Evolutionary conservation across 2,797 vertebrate species (phyloP), one percentile per base, ranked within the genome.

Genomic region (Bufotes viridis): DNA sequence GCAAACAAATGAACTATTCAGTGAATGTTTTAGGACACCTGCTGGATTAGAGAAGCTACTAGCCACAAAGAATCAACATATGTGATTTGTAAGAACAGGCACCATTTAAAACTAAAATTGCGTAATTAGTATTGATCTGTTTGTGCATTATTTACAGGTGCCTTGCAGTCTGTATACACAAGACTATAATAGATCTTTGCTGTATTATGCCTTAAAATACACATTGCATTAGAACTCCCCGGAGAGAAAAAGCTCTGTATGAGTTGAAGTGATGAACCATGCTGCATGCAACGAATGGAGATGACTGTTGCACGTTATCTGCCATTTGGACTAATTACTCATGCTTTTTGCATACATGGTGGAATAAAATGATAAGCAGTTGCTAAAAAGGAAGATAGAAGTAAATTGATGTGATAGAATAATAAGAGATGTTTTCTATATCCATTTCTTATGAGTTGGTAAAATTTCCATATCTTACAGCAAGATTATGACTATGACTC

Each of bases 101-200:
- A 91, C 82, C 9, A 0, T 88, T 53, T 90, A 81, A 91, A 89
- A 85, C 90, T 86, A 83, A 87, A 92, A 83, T 90, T 91, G 87
- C 92, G n/a, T n/a, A 88, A 92, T 92, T 90, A 89, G 53, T 90
- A 93, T 90, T 92, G 91, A 93, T 90, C 89, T 92, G 88, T 90
- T 93, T 93, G 91, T 93, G 81, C 80, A 91, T 92, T 93, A 92
- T 90, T 93, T 93, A 92, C 90, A 87, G 91, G 93, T 92, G 87
- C 82, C 90, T 87, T 91, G 90, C 84, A 90, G 81, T 90, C 83
- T 87, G 57, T 85, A 80, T 86, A 70, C 69, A 86, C 69, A 86
- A 83, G 82, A 55, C 90, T 93, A 90, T 91, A 91, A 91, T 91
- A 89, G 90, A 91, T 86, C 78, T 91, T 89, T 88, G 90, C 70